Percentiles rank a stretch among this genome's conserved stretches.
These are phyloP conservation scores for Penaeus indicus DNA, from an alignment of 1,140 invertebrate species.

Conservation along the genomic window DNA sequence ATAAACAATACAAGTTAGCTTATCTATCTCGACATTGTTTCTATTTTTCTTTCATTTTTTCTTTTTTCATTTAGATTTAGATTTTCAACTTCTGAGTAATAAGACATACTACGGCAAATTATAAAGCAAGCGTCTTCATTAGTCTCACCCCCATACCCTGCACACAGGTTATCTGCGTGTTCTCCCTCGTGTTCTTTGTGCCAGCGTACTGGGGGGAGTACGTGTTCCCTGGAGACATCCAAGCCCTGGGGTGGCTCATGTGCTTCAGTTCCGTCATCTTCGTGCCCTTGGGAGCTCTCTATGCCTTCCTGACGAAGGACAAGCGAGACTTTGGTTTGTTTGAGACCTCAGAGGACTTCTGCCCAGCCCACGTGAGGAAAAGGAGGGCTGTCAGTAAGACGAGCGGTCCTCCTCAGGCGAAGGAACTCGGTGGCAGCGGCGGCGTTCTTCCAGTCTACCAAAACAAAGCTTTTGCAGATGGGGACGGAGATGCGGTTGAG, in stretches of 20 bases:
- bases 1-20: too few species aligned
- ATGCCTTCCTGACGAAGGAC: not conserved
- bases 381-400: not conserved
- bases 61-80: too few species aligned
- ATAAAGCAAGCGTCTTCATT: not conserved
- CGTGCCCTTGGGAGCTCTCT: conserved; percentile 70
- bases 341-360: conserved; percentile 35
- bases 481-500: too few species aligned
- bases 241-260: conserved; percentile 73
- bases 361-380: conserved; percentile 39
- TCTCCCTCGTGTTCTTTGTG: conserved; percentile 72
- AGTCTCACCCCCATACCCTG: not conserved
- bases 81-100: too few species aligned
- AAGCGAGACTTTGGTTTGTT: conserved; percentile 2
- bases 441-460: too few species aligned
- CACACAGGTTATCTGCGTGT: conserved; percentile 73
- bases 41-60: too few species aligned
- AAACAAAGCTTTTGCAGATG: too few species aligned
- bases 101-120: not conserved
- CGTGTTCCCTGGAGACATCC: conserved; percentile 73
- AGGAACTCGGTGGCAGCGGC: too few species aligned
- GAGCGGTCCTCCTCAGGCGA: too few species aligned
- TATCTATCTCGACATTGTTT: too few species aligned
- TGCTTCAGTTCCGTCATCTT: conserved; percentile 74
- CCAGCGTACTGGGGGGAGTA: conserved; percentile 72